Base-by-base conservation (phyloP, 1,140 invertebrate genomes). In the Tetragonula clypearis region DNA sequence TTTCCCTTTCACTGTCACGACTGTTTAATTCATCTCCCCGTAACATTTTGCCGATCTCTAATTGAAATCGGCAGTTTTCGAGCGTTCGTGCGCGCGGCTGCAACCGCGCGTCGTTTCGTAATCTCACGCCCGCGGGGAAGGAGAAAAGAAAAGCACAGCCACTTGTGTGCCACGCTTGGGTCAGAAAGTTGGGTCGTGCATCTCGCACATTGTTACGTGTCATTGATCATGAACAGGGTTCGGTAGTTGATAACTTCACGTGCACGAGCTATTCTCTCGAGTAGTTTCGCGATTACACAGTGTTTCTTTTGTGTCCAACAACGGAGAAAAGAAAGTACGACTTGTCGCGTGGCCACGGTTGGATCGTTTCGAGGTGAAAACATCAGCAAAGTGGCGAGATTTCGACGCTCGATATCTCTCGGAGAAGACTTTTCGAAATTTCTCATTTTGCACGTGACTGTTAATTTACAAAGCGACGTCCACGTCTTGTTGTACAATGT, bases 11-110 rank as follows among this genome's bases (percentile, higher is more conserved):
- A 84, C 82, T 55, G 76, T 17, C 66, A 72, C 82, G 66, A 65
- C 77, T 72, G 68, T 73, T 84, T 84, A 84, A 84, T 84, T 84
- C 82, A 84, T 84, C 82, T 65, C 49, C 26, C 82, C 11, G 75
- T 84, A 79, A 84, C 82, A 84, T 84, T 84, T 30, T 84, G 35
- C 68, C 77, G 82, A 84, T 84, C 76, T 60, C 78, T 84, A 84
- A 84, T 84, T 84, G 82, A 84, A 84, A 84, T 84, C 82, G 77
- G 82, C 82, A 84, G 82, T 71, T 79, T 56, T 60, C 26, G 49
- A 79, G 53, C 56, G 77, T 55, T 71, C 66, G 23, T 19, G 82
- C 19, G 53, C 12, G 19, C 30, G 1, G n/a, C 8, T 23, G 79
- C 82, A 84, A 84, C 79, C 41, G 35, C 15, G 6, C 14, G 69